A percentile compares a stretch with the other conserved stretches of the same genome.
Conservation (phyloP, 2,888 invertebrate species). For the Sympetrum striolatum region DNA sequence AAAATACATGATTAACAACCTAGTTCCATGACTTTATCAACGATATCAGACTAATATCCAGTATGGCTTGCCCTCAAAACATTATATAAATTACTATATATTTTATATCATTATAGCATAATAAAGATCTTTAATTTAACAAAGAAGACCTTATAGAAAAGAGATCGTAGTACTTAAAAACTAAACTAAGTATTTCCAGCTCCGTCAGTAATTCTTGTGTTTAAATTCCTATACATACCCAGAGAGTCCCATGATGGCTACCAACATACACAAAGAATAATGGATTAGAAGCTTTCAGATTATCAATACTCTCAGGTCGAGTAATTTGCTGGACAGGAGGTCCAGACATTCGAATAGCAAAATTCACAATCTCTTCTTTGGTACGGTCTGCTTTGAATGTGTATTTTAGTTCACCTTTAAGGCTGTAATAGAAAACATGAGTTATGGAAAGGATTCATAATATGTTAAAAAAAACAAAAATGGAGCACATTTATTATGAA, state of each 20-base stretch:
- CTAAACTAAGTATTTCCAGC: neutral
- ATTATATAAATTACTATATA: neutral
- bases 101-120: neutral
- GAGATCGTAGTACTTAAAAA: too few relatives aligned
- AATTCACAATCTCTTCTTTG: conserved; percentile 89
- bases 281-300: conserved; percentile 75
- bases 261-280: conserved; percentile 91
- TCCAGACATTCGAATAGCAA: conserved; percentile 85
- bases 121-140: neutral
- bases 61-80: neutral
- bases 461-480: too few relatives aligned
- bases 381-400: conserved; percentile 85
- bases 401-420: conserved; percentile 77
- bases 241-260: conserved; percentile 74
- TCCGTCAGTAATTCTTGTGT: neutral
- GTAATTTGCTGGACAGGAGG: conserved; percentile 85
- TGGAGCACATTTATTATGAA: neutral
- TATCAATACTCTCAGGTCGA: conserved; percentile 78
- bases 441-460: neutral
- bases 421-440: conserved; percentile 62
- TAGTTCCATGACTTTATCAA: neutral
- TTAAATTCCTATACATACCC: conserved; percentile 64
- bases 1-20: neutral
- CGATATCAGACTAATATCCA: too few relatives aligned
- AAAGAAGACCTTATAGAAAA: neutral